Conservation (phyloP, 2,113 vertebrate genomes). For the Lasiurus borealis region DNA sequence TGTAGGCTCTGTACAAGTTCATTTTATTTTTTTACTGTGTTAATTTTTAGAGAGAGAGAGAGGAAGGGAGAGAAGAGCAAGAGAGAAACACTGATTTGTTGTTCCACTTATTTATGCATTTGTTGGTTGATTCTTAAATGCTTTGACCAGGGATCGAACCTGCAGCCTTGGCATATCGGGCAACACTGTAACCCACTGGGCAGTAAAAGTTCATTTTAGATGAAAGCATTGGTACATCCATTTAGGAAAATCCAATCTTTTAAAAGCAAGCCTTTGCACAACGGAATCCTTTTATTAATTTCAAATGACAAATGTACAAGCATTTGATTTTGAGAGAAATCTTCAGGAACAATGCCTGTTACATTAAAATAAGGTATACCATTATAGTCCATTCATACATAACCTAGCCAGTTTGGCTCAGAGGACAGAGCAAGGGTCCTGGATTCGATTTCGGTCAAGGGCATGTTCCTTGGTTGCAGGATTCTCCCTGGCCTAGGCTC, state of each 20-base stretch:
- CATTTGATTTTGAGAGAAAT: slow-evolving; percentile 34
- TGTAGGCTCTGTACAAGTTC: background rate
- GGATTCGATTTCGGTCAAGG: no score
- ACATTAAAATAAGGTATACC: background rate
- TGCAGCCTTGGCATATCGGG: no score
- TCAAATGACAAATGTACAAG: slow-evolving; percentile 6
- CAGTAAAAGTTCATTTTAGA: background rate
- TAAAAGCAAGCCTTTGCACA: background rate
- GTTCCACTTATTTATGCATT: background rate
- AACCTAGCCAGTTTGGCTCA: no score
- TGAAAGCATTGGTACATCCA: background rate
- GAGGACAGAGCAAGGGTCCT: no score
- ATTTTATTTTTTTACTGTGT: background rate
- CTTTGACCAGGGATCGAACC: background rate
- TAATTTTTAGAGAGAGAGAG: background rate
- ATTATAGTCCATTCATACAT: no score
- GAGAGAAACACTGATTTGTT: background rate
- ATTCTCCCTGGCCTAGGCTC: no score
- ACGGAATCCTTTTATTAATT: slow-evolving; percentile 27
- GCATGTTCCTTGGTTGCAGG: no score
- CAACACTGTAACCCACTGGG: no score
- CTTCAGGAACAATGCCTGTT: slow-evolving; percentile 1
- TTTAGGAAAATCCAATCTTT: background rate
- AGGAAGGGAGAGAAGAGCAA: background rate
- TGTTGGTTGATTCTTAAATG: background rate